Conservation (phyloP, 2,888 invertebrate species). For the Platycheirus rosarum region DNA sequence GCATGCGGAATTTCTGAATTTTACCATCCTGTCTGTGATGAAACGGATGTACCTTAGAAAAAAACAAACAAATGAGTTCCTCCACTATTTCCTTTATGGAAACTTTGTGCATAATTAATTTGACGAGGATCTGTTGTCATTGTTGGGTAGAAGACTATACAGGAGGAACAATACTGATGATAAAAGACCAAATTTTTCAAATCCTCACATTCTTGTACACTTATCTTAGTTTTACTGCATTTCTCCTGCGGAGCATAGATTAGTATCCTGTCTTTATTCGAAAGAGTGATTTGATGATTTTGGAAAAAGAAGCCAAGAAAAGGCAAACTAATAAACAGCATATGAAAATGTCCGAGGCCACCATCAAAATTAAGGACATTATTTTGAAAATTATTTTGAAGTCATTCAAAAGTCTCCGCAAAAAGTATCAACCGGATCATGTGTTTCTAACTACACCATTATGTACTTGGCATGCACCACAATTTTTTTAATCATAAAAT, state of each 20-base stretch:
- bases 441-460: neutral
- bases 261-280: too few species aligned
- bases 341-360: neutral
- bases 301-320: constrained; percentile 5
- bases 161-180: constrained; percentile 47
- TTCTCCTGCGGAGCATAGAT: too few species aligned
- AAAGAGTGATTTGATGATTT: constrained; percentile 9
- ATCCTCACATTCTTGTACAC: constrained; percentile 47
- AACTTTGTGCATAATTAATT: constrained; percentile 57
- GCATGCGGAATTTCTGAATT: constrained; percentile 5
- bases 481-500: constrained; percentile 6
- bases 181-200: constrained; percentile 46
- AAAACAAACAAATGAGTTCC: neutral
- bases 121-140: constrained; percentile 38
- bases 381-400: constrained; percentile 15
- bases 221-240: neutral
- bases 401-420: constrained; percentile 26
- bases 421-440: constrained; percentile 7
- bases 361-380: constrained; percentile 40
- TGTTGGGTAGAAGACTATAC: constrained; percentile 4
- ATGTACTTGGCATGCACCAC: constrained; percentile 18
- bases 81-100: constrained; percentile 5
- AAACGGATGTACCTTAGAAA: neutral
- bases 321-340: constrained; percentile 2
- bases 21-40: neutral